Percentiles rank a stretch among this genome's conserved stretches.
phyloP scores from a whole-genome alignment of 2,888 invertebrate species.

The Elysia crispata region DNA sequence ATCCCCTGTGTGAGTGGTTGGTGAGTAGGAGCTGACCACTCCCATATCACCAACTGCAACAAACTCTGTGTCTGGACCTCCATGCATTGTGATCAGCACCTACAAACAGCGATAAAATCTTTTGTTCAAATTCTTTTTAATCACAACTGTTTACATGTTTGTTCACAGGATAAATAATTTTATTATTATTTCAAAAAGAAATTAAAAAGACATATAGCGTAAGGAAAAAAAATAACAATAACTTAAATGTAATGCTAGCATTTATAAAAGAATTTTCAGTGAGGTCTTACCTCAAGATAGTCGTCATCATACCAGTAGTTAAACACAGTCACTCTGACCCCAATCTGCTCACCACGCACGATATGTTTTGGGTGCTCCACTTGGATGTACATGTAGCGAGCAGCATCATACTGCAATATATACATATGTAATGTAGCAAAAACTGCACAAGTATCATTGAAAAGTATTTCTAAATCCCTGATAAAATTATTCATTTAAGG shows the following conservation, averaged over 20 bases:
- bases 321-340: constrained; percentile 93
- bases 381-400: constrained; percentile 95
- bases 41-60: constrained; percentile 80
- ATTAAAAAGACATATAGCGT: no score
- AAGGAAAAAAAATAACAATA: not conserved
- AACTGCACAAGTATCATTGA: no score
- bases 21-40: constrained; percentile 88
- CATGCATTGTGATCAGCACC: constrained; percentile 88
- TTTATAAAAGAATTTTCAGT: constrained; percentile 14
- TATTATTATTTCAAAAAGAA: not conserved
- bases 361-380: constrained; percentile 92
- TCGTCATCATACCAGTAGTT: constrained; percentile 87
- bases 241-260: not conserved
- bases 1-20: constrained; percentile 93
- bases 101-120: no score
- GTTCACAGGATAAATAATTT: not conserved
- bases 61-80: constrained; percentile 87
- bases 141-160: no score
- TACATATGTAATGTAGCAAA: no score
- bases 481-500: no score
- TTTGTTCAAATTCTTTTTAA: no score
- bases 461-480: no score
- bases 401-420: constrained; percentile 86
- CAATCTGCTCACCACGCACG: constrained; percentile 94
- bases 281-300: constrained; percentile 72